Evolutionary conservation across 2,888 invertebrate species (phyloP).

Genomic region (Catocala fraxini): DNA sequence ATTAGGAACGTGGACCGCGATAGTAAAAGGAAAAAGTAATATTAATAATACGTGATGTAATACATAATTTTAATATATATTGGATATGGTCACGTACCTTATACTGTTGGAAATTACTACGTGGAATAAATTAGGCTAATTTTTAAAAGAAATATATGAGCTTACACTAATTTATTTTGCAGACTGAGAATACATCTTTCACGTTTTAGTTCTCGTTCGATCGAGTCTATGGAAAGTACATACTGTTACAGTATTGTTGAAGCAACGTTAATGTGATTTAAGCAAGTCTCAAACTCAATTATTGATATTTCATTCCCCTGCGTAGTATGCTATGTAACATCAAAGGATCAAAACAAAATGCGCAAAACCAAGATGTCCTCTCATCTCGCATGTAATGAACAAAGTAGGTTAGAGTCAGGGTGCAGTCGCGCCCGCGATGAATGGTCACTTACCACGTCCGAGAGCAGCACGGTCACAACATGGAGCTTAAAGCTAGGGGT

Average conservation of each 20-base stretch:
- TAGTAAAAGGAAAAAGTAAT: conserved; percentile 39
- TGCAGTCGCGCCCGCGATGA: conserved; percentile 31
- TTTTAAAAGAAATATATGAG: too few species aligned
- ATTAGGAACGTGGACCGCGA: conserved; percentile 16
- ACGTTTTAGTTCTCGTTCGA: too few species aligned
- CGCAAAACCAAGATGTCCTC: conserved; percentile 69
- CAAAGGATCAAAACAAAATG: conserved; percentile 60
- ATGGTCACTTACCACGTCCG: conserved; percentile 56
- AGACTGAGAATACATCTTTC: too few species aligned
- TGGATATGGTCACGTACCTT: too few species aligned
- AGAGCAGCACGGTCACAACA: conserved; percentile 51
- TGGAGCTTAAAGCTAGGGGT: conserved; percentile 43
- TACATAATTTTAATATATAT: not conserved
- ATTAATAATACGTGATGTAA: conserved; percentile 27
- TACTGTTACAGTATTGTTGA: too few species aligned
- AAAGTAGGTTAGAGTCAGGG: conserved; percentile 15
- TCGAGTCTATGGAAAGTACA: too few species aligned
- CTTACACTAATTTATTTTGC: too few species aligned
- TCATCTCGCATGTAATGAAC: conserved; percentile 36
- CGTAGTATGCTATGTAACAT: conserved; percentile 27
- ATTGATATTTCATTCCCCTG: conserved; percentile 29
- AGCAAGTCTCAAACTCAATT: not conserved
- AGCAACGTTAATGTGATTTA: not conserved
- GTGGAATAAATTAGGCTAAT: too few species aligned
- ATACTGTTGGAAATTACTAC: too few species aligned